These are phyloP conservation scores for Dicyrtoma fusca DNA, from an alignment of 2,888 invertebrate genomes.

Conservation along the genomic window DNA sequence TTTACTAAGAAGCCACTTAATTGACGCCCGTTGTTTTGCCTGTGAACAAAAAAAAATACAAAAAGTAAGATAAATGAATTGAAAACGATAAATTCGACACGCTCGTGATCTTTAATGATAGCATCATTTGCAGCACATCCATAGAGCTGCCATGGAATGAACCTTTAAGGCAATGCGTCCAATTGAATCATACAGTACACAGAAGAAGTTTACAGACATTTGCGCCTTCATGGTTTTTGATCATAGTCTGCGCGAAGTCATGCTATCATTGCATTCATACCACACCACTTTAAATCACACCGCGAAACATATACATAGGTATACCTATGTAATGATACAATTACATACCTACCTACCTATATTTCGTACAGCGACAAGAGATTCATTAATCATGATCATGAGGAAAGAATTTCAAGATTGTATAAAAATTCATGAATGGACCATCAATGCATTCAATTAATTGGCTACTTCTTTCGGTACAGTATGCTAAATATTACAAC, in stretches of 20 bases:
- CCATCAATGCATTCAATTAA: no score
- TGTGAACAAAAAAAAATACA: conserved; percentile 65
- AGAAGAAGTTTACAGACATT: background rate
- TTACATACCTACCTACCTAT: no score
- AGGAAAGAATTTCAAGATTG: background rate
- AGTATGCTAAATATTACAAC: no score
- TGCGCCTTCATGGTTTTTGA: background rate
- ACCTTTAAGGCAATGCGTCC: no score
- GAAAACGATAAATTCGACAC: conserved; percentile 21
- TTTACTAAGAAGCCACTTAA: conserved; percentile 95
- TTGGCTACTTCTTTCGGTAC: no score
- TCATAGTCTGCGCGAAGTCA: background rate
- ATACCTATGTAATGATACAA: background rate
- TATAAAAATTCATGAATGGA: no score
- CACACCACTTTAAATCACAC: background rate
- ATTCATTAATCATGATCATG: background rate
- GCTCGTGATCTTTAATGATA: conserved; percentile 28
- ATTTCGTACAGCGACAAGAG: background rate
- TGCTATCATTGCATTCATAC: background rate
- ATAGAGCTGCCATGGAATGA: background rate
- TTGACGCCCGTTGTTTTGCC: conserved; percentile 94
- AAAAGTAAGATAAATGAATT: conserved; percentile 15
- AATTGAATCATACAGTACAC: no score
- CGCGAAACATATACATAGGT: no score
- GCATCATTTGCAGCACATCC: no score